A percentile compares a stretch with the other conserved stretches of the same genome.
phyloP scores from a whole-genome alignment of 1,140 invertebrate genomes.

The Pogonus chalceus region DNA sequence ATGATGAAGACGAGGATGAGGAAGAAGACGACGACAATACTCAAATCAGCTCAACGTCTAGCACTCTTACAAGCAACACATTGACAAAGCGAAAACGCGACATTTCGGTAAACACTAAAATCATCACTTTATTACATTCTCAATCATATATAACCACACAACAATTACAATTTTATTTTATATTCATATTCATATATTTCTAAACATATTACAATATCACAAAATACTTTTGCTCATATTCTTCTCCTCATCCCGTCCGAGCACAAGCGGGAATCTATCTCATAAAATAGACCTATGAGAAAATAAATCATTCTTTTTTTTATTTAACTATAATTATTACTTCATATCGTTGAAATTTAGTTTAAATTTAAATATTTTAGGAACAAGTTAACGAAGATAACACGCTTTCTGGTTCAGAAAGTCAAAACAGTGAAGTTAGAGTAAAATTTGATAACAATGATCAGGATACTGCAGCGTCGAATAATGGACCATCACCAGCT shows the following conservation, averaged over 20 bases:
- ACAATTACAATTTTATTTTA: not conserved
- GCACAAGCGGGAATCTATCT: not conserved
- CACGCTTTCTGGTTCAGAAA: slow-evolving; percentile 42
- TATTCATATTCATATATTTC: not conserved
- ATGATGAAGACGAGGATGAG: slow-evolving; percentile 37
- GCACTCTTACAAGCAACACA: slow-evolving; percentile 16
- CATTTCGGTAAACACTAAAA: not conserved
- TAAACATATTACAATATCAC: not conserved
- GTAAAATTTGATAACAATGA: slow-evolving; percentile 43
- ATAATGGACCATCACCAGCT: slow-evolving; percentile 36
- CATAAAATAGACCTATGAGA: slow-evolving; percentile 1
- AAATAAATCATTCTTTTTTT: not conserved
- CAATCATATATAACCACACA: not conserved
- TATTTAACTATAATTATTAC: no score
- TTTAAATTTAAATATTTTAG: slow-evolving; percentile 40
- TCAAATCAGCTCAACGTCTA: slow-evolving; percentile 20
- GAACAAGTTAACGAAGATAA: slow-evolving; percentile 38
- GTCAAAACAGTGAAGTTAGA: slow-evolving; percentile 50
- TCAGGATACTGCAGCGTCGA: slow-evolving; percentile 44
- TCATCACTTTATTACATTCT: not conserved
- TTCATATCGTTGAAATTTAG: no score
- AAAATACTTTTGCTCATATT: not conserved
- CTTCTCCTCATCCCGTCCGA: slow-evolving; percentile 5
- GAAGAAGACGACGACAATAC: slow-evolving; percentile 35
- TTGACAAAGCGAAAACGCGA: no score